Evolutionary conservation across 2,888 invertebrate species (phyloP), one percentile per base, ranked within the genome.

Genomic region (Lordiphosa andalusiaca): DNA sequence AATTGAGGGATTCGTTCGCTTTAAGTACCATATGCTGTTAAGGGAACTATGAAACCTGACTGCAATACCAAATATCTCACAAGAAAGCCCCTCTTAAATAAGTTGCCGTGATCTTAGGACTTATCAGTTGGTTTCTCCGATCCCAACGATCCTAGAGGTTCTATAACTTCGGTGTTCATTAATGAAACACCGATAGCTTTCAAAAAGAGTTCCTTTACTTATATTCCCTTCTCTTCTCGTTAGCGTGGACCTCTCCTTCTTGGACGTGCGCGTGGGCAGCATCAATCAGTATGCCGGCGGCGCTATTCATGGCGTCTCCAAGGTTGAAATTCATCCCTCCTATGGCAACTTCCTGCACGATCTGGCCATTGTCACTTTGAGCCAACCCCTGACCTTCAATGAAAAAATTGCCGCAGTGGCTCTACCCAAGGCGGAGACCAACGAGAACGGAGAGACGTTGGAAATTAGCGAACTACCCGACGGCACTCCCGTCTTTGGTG

Each of bases 281-380:
- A 71, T 83, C 16, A 87, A 89, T 56, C 86, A 87, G 35, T 77
- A 67, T 47, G 85, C 88, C 33, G 88, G 85, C 38, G 88, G 88
- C n/a, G 51, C 42, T 30, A 50, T 89, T 6, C 59, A 78, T 5
- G 16, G 21, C 5, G 65, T 87, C 6, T 68, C 65, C 13, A 60
- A 67, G 2, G 69, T 88, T 6, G 21, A 23, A 4, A 81, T 87
- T 6, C 84, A 87, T 58, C 68, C 84, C 6, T 76, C 72, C 0
- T 89, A 82, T 50, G 87, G 87, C 4, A 86, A 88, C 40, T 87
- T 88, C 40, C 3, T 88, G 55, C 77, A 89, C 46, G 80, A 89
- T 49, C 21, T 89, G 25, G 87, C 87, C 2, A 44, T 89, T 2
- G 12, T 89, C 9, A 67, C 66, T 2, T 57, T 88, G 3, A 33